Conservation (phyloP, 2,113 vertebrate genomes). For the Condylura cristata region DNA sequence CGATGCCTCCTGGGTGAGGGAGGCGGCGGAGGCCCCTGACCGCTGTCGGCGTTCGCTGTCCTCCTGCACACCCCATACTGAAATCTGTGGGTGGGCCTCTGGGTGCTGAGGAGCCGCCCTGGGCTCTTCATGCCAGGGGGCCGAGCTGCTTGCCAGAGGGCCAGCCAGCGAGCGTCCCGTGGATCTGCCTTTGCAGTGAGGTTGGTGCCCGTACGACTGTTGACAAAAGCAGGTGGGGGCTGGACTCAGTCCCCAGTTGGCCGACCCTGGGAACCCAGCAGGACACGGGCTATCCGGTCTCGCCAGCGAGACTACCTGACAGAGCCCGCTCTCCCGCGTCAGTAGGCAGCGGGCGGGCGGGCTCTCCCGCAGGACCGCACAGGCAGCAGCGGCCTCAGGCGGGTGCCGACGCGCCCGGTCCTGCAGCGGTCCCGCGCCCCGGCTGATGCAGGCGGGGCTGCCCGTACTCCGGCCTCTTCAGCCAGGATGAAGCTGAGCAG, state of each 20-base stretch:
- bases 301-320: background rate
- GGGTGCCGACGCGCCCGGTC: too few species aligned
- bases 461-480: too few species aligned
- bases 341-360: too few species aligned
- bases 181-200: fast-evolving
- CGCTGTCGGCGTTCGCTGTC: too few species aligned
- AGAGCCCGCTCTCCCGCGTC: too few species aligned
- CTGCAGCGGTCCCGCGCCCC: too few species aligned
- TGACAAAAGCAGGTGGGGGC: background rate
- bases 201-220: background rate
- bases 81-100: fast-evolving
- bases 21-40: fast-evolving
- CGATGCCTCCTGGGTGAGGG: background rate
- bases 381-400: too few species aligned
- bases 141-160: background rate
- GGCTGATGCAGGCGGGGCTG: too few species aligned
- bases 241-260: background rate
- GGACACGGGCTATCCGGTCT: background rate
- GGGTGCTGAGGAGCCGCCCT: background rate
- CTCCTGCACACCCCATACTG: fast-evolving
- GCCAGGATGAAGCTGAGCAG: too few species aligned
- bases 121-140: background rate
- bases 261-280: background rate
- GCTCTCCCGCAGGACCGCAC: too few species aligned
- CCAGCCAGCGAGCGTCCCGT: fast-evolving